Percentiles rank a stretch among this genome's conserved stretches.
Conservation (phyloP, 2,888 invertebrate species). For the Yponomeuta plumbellus region DNA sequence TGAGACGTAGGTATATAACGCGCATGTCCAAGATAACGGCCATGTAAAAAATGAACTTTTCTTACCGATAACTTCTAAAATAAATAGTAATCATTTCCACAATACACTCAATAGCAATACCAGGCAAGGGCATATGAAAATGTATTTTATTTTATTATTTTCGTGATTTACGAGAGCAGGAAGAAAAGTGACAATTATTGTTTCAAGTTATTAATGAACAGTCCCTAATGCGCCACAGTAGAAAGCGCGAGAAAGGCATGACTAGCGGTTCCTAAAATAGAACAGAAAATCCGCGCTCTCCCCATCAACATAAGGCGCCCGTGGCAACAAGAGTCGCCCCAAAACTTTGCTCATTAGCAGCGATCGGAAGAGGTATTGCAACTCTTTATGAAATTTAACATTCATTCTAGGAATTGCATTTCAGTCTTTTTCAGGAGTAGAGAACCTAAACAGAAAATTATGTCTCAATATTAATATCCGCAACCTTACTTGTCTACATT, state of each 20-base stretch:
- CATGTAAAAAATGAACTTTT: too few relatives aligned
- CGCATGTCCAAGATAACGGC: background rate
- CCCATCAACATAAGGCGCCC: background rate
- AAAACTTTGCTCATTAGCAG: slow-evolving; percentile 44
- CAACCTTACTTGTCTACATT: too few relatives aligned
- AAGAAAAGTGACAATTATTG: too few relatives aligned
- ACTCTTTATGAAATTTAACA: background rate
- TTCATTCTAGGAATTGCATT: too few relatives aligned
- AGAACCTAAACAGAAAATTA: too few relatives aligned
- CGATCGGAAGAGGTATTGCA: slow-evolving; percentile 11
- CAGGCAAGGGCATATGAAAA: background rate
- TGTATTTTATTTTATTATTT: too few relatives aligned
- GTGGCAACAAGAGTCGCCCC: slow-evolving; percentile 25
- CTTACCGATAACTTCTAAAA: too few relatives aligned
- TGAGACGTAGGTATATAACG: background rate
- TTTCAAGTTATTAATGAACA: too few relatives aligned
- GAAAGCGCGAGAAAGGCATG: background rate
- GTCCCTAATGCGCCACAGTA: background rate
- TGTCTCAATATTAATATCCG: too few relatives aligned
- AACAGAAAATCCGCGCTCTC: background rate
- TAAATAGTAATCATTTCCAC: too few relatives aligned
- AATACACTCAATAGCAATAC: background rate
- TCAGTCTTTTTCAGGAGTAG: too few relatives aligned
- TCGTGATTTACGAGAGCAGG: too few relatives aligned
- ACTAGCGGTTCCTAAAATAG: background rate